phyloP scores from a whole-genome alignment of 30 jellyfish, hydroid and myxozoan species.

The Morbakka virulenta region DNA sequence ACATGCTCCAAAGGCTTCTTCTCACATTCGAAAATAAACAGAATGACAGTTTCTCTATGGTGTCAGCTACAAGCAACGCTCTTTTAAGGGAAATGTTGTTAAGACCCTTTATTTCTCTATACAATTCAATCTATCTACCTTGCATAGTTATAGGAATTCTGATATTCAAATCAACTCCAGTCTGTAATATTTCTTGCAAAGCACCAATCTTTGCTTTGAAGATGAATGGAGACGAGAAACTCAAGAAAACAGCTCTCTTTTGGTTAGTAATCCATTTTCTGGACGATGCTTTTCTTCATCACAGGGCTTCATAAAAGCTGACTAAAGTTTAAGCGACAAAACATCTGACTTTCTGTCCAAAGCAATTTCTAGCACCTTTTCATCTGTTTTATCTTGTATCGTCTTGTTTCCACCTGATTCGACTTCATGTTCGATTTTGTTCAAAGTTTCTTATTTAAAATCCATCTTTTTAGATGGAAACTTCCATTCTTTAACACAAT shows the following conservation, averaged over 20 bases:
- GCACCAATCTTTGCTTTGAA: constrained; percentile 39
- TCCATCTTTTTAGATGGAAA: constrained; percentile 45
- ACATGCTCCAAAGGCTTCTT: constrained; percentile 76
- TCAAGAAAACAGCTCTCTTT: neutral
- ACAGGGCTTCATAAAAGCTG: constrained; percentile 1
- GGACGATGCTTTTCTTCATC: neutral
- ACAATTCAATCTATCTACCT: constrained; percentile 41
- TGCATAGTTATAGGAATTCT: constrained; percentile 2
- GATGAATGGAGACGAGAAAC: neutral
- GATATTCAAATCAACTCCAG: constrained; percentile 50
- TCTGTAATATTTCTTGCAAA: constrained; percentile 45
- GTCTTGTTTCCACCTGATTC: neutral
- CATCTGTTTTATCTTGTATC: constrained; percentile 8
- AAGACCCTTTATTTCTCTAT: constrained; percentile 54
- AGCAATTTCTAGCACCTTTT: constrained; percentile 36
- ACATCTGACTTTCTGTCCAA: constrained; percentile 24
- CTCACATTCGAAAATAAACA: no score
- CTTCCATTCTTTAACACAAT: constrained; percentile 28
- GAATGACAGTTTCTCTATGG: no score
- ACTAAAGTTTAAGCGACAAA: neutral
- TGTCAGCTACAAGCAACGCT: constrained; percentile 42
- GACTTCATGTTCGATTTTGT: neutral
- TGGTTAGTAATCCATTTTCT: neutral
- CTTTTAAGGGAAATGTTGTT: constrained; percentile 36
- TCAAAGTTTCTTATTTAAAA: neutral